Conservation (phyloP, 2,888 invertebrate genomes). For the Troilus luridus region DNA sequence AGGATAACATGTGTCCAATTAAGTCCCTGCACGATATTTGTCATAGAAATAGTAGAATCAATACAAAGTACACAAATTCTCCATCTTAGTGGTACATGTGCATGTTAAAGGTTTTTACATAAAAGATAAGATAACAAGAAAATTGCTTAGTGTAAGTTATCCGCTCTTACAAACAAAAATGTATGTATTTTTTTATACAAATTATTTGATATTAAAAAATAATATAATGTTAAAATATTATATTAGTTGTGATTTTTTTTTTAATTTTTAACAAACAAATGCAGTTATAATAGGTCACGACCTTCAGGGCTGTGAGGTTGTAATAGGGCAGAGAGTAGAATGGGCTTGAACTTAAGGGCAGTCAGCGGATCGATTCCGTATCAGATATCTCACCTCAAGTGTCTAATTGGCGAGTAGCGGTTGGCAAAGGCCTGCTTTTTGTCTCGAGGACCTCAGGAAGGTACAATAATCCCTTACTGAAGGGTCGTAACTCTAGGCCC, state of each 20-base stretch:
- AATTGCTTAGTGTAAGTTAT: too few relatives aligned
- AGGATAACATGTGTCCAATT: too few relatives aligned
- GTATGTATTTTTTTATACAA: too few relatives aligned
- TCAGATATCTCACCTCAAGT: slow-evolving; percentile 25
- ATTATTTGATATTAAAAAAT: too few relatives aligned
- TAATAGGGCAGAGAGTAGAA: not conserved
- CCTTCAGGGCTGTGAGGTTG: not conserved
- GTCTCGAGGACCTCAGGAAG: not conserved
- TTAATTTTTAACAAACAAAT: not conserved
- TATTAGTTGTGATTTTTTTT: not conserved
- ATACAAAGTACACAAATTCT: too few relatives aligned
- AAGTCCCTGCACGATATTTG: too few relatives aligned
- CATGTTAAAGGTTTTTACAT: too few relatives aligned
- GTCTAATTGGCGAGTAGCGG: not conserved
- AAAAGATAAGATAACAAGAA: too few relatives aligned
- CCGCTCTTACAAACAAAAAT: too few relatives aligned
- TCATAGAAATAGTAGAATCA: too few relatives aligned
- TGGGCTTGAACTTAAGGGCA: not conserved
- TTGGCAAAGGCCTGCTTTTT: not conserved
- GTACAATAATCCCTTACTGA: not conserved
- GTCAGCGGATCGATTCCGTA: not conserved
- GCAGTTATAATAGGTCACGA: not conserved
- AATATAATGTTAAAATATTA: too few relatives aligned
- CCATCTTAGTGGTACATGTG: too few relatives aligned
- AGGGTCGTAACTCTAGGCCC: not conserved